phyloP scores from a whole-genome alignment of 1,140 invertebrate species.

The Scaptodrosophila lebanonensis region DNA sequence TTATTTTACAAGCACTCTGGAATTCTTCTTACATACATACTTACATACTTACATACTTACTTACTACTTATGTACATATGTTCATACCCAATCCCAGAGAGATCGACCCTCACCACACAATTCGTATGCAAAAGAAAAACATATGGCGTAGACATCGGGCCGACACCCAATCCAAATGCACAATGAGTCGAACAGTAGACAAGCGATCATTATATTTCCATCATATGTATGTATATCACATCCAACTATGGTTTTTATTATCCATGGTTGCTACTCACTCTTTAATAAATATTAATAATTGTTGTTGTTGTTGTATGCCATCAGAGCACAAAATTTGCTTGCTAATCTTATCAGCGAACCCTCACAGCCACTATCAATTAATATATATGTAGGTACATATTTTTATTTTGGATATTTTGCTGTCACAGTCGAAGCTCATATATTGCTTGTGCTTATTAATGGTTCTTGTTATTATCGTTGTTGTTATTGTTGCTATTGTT shows the following conservation, averaged over 20 bases:
- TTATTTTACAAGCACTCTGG: slow-evolving; percentile 57
- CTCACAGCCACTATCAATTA: slow-evolving; percentile 43
- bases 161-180: slow-evolving; percentile 1
- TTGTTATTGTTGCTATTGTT: slow-evolving; percentile 18
- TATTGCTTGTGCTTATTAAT: slow-evolving; percentile 3
- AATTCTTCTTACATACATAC: slow-evolving; percentile 39
- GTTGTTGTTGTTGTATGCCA: background rate
- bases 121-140: slow-evolving; percentile 17
- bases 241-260: slow-evolving; percentile 39
- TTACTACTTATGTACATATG: background rate
- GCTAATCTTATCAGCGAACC: slow-evolving; percentile 55
- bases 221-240: slow-evolving; percentile 21
- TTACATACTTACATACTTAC: background rate
- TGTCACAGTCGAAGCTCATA: slow-evolving; percentile 20
- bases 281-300: slow-evolving; percentile 15
- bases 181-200: too few relatives aligned
- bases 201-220: background rate
- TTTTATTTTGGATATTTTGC: slow-evolving; percentile 31
- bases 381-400: slow-evolving; percentile 13
- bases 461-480: slow-evolving; percentile 11
- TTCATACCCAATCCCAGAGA: slow-evolving; percentile 21
- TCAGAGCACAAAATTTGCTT: background rate
- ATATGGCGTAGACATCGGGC: slow-evolving; percentile 12
- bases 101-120: slow-evolving; percentile 7
- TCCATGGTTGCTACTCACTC: too few relatives aligned